Base-by-base conservation (phyloP, 2,888 invertebrate genomes). In the Alloplasta piceator region DNA sequence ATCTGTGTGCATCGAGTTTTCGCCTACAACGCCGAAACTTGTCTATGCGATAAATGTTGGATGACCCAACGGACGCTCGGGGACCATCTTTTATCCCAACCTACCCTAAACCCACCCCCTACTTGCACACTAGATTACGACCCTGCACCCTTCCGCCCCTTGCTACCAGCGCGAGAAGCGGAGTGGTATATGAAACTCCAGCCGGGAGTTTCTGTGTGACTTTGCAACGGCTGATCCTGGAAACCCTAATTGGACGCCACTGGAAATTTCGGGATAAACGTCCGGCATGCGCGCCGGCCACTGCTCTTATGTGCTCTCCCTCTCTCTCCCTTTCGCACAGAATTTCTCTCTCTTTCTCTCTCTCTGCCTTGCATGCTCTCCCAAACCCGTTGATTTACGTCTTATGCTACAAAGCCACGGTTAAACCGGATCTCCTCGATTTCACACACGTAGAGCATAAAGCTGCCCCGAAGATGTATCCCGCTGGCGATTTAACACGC, bases 221-320 rank as follows among this genome's bases (percentile, higher is more conserved):
- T 75, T 74, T 75, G 72, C 72, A 68, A 63, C 56, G 77, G 72
- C 77, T 80, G 72, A 80, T 80, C 80, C 80, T 80, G 77, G 72
- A 80, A 80, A 73, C 80, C 77, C 77, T 80, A 80, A 80, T 80
- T 80, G 80, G 77, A 74, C 73, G 77, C 77, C 67, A 68, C 80
- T 80, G 80, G 77, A 80, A 67, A 80, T 80, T 80, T 80, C 52
- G 73, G 80, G 80, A 77, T 73, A 78, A 81, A 73, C 77, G 77
- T 78, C 77, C 58, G 73, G 68, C 64, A 68, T 55, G 73, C 58
- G 14, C 64, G 55, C 46, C 10, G 66, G 36, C 43, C 50, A 46
- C 48, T n/a, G 56, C 43, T 14, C 55, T n/a, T n/a, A 48, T 46
- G 55, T 58, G 61, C 55, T 36, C 63, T 12, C n/a, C 3, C 26